Percentiles rank a stretch among this genome's conserved stretches.
Conservation (phyloP, 2,113 vertebrate species). For the Ranitomeya variabilis region DNA sequence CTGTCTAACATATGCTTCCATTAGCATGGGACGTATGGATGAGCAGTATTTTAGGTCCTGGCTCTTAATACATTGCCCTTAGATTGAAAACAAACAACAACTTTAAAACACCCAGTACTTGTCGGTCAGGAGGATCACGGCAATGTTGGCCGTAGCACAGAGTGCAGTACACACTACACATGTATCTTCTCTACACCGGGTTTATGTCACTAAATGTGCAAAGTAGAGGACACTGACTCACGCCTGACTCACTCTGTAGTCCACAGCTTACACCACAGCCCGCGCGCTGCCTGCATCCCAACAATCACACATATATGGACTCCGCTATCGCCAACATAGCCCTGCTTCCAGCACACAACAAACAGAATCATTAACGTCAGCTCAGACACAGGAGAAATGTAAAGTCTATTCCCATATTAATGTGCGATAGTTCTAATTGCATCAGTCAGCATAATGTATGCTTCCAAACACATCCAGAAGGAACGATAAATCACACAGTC, state of each 20-base stretch:
- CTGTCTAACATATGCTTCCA: neutral
- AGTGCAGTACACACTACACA: no score
- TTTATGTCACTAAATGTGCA: neutral
- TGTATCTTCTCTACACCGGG: neutral
- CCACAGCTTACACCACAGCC: neutral
- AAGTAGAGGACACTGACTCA: neutral
- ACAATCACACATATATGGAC: no score
- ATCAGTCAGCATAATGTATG: conserved; percentile 48
- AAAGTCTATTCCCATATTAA: conserved; percentile 32
- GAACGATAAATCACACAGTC: conserved; percentile 53
- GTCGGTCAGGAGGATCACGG: no score
- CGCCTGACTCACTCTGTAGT: neutral
- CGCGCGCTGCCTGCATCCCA: neutral
- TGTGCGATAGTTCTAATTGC: conserved; percentile 44
- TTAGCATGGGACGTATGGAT: neutral
- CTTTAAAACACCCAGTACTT: no score
- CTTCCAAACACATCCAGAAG: conserved; percentile 23
- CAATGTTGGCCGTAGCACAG: no score
- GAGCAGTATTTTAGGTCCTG: no score
- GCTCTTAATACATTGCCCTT: no score
- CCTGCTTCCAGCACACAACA: neutral
- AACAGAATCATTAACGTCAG: neutral
- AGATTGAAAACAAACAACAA: no score
- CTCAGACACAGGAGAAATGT: neutral
- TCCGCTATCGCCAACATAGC: neutral